Percentiles rank a stretch among this genome's conserved stretches.
These are phyloP conservation scores for Bedellia somnulentella DNA, from an alignment of 2,888 invertebrate genomes.

Conservation along the genomic window DNA sequence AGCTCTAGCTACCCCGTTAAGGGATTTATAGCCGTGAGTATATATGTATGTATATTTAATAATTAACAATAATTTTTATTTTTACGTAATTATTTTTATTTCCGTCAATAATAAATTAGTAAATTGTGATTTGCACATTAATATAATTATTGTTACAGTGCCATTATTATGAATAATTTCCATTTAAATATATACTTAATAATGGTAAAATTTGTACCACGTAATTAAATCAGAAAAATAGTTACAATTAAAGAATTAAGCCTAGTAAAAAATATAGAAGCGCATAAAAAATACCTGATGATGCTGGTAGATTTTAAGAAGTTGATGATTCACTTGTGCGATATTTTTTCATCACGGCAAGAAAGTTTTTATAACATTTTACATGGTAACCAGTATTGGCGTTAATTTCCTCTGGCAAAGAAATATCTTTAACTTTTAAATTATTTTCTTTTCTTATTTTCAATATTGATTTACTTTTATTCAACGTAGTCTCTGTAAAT, in stretches of 20 bases:
- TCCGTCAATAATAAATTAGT: not conserved
- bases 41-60: too few species aligned
- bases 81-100: not conserved
- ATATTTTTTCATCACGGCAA: slow-evolving; percentile 9
- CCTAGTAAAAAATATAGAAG: slow-evolving; percentile 5
- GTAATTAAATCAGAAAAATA: slow-evolving; percentile 4
- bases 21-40: too few species aligned
- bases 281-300: slow-evolving; percentile 7
- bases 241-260: not conserved
- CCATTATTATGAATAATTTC: slow-evolving; percentile 2
- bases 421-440: slow-evolving; percentile 10
- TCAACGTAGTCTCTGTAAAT: slow-evolving; percentile 9
- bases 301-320: slow-evolving; percentile 6
- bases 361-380: slow-evolving; percentile 10
- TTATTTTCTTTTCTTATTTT: slow-evolving; percentile 8
- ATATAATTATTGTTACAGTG: not conserved
- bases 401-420: slow-evolving; percentile 11
- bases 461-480: slow-evolving; percentile 10
- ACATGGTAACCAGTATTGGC: slow-evolving; percentile 10
- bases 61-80: not conserved
- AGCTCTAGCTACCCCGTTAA: too few species aligned
- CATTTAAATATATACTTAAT: not conserved
- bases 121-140: slow-evolving; percentile 1
- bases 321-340: slow-evolving; percentile 8
- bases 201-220: slow-evolving; percentile 3